Base-by-base conservation (phyloP, 1,140 invertebrate species). In the Odontomachus brunneus region DNA sequence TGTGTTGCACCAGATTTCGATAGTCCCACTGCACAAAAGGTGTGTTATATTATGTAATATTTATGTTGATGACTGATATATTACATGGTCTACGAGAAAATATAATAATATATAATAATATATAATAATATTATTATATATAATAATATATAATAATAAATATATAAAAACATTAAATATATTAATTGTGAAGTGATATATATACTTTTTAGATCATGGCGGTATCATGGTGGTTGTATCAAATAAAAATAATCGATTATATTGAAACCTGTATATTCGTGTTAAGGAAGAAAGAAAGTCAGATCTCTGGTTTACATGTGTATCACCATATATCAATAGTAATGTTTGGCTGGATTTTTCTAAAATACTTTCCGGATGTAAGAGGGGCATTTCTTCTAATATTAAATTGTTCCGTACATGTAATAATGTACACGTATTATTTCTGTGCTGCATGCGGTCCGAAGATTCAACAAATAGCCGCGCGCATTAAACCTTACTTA, bases 271-370 rank as follows among this genome's bases (percentile, higher is more conserved):
- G 95, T 91, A 95, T 97, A 89, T 97, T 97, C 89, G 92, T 96
- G 17, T 87, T 97, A 38, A 93, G 96, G 44, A 96, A 96, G 90
- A 97, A 96, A 90, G 91, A 95, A 19, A 95, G 95, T 22, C 96
- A 97, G 92, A 94, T 96, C 5, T 95, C 96, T 0, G 95, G 95
- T 87, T 93, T 97, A 4, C 96, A 97, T 84, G 90, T 97, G 1
- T 97, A 97, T 82, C 96, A 97, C 92, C 96, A 97, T 86, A 91
- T 95, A 55, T 95, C 95, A 69, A 96, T 96, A 67, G 90, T 96
- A 51, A 67, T 94, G 3, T 97, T 2, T 95, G 95, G 89, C 97
- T 96, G 96, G 94, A 44, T 96, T 22, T 96, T 94, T 4, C 92
- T 95, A 7, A 97, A 95, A 91, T 80, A 85, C 12, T 9, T 80